phyloP scores from a whole-genome alignment of 2,797 vertebrate species.

The Zalophus californianus region DNA sequence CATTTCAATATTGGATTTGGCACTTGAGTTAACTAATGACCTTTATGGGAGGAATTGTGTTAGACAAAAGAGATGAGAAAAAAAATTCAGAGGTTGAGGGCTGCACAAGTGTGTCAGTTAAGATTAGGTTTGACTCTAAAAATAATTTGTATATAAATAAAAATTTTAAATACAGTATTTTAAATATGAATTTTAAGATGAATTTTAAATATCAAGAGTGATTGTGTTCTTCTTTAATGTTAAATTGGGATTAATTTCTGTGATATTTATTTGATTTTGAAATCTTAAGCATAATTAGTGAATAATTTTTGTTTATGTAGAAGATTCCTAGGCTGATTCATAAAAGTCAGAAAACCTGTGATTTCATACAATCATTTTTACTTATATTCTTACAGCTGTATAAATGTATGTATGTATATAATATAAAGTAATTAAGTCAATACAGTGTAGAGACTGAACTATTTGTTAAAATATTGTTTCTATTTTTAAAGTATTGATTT shows the following conservation, averaged over 20 bases:
- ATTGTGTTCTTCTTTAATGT: neutral
- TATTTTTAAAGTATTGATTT: neutral
- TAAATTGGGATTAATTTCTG: neutral
- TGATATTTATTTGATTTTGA: neutral
- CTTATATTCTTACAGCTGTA: neutral
- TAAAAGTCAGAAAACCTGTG: neutral
- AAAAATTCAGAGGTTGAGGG: neutral
- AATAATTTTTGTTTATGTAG: neutral
- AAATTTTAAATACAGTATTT: neutral
- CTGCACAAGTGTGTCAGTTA: neutral
- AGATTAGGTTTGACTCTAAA: neutral
- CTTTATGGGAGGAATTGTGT: neutral
- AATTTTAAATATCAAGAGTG: neutral
- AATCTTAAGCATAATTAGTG: neutral
- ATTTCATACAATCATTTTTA: neutral
- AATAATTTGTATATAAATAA: neutral
- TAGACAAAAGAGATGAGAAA: neutral
- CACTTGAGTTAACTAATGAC: neutral
- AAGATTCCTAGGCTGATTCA: neutral
- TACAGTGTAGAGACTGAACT: neutral
- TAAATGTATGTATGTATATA: neutral
- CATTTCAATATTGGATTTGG: neutral
- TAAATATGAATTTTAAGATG: neutral
- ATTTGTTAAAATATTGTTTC: neutral
- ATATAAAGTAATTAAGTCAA: neutral